Percentiles rank a stretch among this genome's conserved stretches.
Evolutionary conservation across 2,797 vertebrate genomes (phyloP).

Genomic region (Sebastes vulpes): DNA sequence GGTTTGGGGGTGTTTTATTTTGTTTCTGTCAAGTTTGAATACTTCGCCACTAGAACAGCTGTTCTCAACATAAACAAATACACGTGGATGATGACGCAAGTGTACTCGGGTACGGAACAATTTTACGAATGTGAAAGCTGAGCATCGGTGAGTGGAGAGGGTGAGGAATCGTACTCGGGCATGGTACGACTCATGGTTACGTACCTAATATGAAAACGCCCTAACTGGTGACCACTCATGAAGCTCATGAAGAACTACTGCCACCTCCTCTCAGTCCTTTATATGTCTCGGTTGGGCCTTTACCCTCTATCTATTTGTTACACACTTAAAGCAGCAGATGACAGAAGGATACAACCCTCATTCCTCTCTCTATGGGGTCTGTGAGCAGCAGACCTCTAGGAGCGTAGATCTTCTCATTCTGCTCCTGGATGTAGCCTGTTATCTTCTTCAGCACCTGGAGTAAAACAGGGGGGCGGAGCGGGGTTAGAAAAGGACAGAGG

Average conservation of each 20-base stretch:
- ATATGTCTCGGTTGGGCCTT: background rate
- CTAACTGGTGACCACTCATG: background rate
- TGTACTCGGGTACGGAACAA: too few relatives aligned
- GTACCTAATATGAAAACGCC: too few relatives aligned
- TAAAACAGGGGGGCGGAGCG: slow-evolving; percentile 10
- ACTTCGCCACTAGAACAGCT: too few relatives aligned
- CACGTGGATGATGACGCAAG: too few relatives aligned
- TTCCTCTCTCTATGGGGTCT: slow-evolving; percentile 95
- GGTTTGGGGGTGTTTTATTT: too few relatives aligned
- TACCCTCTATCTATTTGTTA: background rate
- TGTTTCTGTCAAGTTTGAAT: too few relatives aligned
- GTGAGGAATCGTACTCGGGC: too few relatives aligned
- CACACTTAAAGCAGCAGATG: slow-evolving; percentile 5
- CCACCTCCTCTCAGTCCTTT: background rate
- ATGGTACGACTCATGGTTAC: too few relatives aligned
- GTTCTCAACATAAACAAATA: too few relatives aligned
- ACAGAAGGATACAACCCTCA: slow-evolving; percentile 96
- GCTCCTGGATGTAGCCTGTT: slow-evolving; percentile 96
- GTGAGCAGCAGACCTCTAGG: slow-evolving; percentile 95
- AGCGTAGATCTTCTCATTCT: slow-evolving; percentile 97
- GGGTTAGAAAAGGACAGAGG: slow-evolving; percentile 13
- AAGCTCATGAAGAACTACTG: background rate
- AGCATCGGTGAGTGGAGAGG: too few relatives aligned
- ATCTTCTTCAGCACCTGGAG: slow-evolving; percentile 96
- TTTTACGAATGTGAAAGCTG: too few relatives aligned